Conservation (phyloP, 2,888 invertebrate genomes). For the Pyralis farinalis region DNA sequence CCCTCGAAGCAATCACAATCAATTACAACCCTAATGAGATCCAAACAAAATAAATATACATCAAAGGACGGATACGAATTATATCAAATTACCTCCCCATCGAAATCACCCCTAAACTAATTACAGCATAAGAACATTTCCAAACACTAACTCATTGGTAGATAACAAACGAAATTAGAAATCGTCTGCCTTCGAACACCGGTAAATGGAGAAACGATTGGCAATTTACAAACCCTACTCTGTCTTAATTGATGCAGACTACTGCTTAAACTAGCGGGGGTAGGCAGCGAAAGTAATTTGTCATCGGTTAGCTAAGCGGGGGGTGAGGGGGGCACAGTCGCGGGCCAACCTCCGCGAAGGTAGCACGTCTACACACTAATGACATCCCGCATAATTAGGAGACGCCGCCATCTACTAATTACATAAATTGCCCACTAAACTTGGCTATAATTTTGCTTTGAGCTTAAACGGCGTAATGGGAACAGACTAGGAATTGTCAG, state of each 20-base stretch:
- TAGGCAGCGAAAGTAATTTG: conserved; percentile 73
- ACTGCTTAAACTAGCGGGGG: conserved; percentile 69
- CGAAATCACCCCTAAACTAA: conserved; percentile 42
- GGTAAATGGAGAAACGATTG: conserved; percentile 75
- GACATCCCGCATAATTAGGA: conserved; percentile 77
- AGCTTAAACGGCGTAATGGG: conserved; percentile 30
- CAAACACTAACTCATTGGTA: conserved; percentile 25
- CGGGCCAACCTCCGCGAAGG: conserved; percentile 43
- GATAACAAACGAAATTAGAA: conserved; percentile 52
- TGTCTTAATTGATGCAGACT: conserved; percentile 74
- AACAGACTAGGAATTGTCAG: neutral
- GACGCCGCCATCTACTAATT: conserved; percentile 73
- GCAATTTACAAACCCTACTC: conserved; percentile 76
- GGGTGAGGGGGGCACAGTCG: conserved; percentile 35
- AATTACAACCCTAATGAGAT: neutral
- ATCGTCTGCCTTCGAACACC: conserved; percentile 59
- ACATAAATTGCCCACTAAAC: conserved; percentile 76
- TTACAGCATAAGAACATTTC: conserved; percentile 30
- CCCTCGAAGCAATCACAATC: neutral
- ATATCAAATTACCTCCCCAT: conserved; percentile 41
- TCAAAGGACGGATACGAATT: conserved; percentile 30
- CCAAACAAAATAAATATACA: conserved; percentile 6
- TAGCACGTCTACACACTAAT: conserved; percentile 66
- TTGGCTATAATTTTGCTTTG: conserved; percentile 64
- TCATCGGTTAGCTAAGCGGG: conserved; percentile 76